These are phyloP conservation scores for Thalpophila matura DNA, from an alignment of 2,888 invertebrate genomes.

Conservation along the genomic window DNA sequence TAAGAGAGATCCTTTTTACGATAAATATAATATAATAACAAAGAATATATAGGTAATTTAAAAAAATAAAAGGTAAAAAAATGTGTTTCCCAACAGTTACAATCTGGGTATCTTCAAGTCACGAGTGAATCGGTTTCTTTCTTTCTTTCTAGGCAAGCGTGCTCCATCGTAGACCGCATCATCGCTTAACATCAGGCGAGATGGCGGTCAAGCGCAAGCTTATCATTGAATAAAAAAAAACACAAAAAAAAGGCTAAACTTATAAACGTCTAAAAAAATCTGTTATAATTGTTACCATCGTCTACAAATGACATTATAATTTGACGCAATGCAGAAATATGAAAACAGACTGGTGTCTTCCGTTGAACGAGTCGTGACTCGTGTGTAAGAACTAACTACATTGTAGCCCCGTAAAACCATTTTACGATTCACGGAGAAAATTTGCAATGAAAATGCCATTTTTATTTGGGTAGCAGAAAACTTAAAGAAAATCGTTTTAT, in stretches of 20 bases:
- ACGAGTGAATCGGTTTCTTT: no score
- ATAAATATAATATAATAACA: no score
- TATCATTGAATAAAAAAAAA: no score
- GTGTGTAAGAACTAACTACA: constrained; percentile 77
- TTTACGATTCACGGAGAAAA: constrained; percentile 78
- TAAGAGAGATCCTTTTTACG: no score
- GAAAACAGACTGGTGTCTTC: constrained; percentile 55
- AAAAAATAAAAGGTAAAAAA: no score
- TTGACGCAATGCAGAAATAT: constrained; percentile 71
- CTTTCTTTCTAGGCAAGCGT: no score
- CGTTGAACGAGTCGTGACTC: constrained; percentile 60
- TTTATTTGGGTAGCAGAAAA: constrained; percentile 68
- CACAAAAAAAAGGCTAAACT: neutral
- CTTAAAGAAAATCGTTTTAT: constrained; percentile 29
- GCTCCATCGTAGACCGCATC: no score
- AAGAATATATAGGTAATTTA: no score
- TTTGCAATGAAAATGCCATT: constrained; percentile 70
- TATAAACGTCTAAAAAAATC: neutral
- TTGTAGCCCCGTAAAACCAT: constrained; percentile 78
- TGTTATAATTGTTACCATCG: neutral
- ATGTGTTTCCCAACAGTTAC: no score
- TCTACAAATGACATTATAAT: constrained; percentile 32
- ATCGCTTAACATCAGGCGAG: no score
- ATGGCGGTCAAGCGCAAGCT: no score
- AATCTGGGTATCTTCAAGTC: no score